phyloP scores from a whole-genome alignment of 2,888 invertebrate genomes.

The Rhopalosiphum nymphaeae region DNA sequence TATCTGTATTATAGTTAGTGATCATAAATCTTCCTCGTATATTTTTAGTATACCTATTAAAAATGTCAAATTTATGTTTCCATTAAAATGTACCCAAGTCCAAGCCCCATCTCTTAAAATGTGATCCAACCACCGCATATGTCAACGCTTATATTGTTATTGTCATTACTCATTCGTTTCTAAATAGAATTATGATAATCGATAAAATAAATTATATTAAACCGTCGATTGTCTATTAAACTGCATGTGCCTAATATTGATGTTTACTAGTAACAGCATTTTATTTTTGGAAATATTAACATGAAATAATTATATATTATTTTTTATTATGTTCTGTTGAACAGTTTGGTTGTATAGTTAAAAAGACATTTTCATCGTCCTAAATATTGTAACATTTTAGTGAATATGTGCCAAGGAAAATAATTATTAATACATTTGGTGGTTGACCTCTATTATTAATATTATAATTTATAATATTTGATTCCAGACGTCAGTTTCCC shows the following conservation, averaged over 20 bases:
- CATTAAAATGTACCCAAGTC: background rate
- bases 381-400: background rate
- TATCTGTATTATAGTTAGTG: background rate
- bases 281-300: background rate
- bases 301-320: background rate
- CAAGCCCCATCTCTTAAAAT: background rate
- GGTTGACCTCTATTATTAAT: constrained; percentile 12
- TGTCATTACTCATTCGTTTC: background rate
- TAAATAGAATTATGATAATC: background rate
- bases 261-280: background rate
- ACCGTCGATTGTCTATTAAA: background rate
- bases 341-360: background rate
- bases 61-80: background rate
- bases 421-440: constrained; percentile 42
- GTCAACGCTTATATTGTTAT: background rate
- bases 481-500: constrained; percentile 22
- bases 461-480: background rate
- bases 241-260: background rate
- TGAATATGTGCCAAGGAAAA: constrained; percentile 58
- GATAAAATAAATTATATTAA: background rate
- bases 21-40: background rate
- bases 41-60: background rate
- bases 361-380: background rate
- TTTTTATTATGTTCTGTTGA: background rate
- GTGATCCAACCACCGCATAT: background rate